Base-by-base conservation (phyloP, 2,797 vertebrate genomes). In the Carapus acus region DNA sequence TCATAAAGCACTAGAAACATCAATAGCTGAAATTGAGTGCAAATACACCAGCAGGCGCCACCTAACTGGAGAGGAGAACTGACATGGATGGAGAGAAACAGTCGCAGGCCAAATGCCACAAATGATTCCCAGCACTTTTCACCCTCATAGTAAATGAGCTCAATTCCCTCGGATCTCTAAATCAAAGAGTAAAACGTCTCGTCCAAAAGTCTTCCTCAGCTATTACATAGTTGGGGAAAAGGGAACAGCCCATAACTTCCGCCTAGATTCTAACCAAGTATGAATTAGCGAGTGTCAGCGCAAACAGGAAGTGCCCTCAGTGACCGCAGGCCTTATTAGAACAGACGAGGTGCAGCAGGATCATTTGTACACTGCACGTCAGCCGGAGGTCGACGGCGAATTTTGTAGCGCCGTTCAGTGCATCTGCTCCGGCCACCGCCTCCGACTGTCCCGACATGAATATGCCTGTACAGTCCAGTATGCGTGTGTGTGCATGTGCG, bases 161-260 rank as follows among this genome's bases (percentile, higher is more conserved):
- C 59, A 47, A 64, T 62, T 65, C 54, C 21, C 15, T 27, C 12
- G 7, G 33, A 52, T 33, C 56, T 44, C 27, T 20, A 7, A 1
- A 20, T 54, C 41, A 46, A 43, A 62, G 56, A 63, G 53, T 68
- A 14, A 44, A 45, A 42, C 15, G 20, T 33, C 5, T 54, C 18
- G 36, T 48, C 29, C 59, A 46, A 20, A 34, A 49, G 46, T 34
- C 51, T 74, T 63, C 48, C 51, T 53, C 23, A 13, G 17, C 20
- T 54, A 45, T 16, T 60, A 58, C 59, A 37, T 15, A 73, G 57
- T 61, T 38, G 7, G 27, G 43, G 6, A 36, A 36, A 42, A 51
- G 40, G 34, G 50, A 75, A 65, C 43, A 56, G 40, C 43, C 47
- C 44, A 53, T 38, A 58, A 71, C 36, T 64, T 81, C 77, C 68